Evolutionary conservation across 2,888 invertebrate genomes (phyloP).

Genomic region (Galeopsomyia nigrocyanea): DNA sequence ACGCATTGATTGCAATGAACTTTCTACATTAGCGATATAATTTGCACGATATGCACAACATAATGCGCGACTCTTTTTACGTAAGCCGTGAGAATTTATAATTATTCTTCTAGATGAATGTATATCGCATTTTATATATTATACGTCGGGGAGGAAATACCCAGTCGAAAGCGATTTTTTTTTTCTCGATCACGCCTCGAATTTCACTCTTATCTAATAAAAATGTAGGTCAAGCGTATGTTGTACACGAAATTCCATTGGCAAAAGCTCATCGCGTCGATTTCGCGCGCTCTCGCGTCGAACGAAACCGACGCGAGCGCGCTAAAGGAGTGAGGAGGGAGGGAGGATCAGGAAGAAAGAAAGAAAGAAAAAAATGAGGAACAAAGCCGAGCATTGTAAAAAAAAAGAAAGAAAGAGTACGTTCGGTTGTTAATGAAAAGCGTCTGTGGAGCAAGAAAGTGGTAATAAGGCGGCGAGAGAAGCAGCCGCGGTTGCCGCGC

Average conservation of each 20-base stretch:
- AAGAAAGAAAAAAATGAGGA: slow-evolving; percentile 25
- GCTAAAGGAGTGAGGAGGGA: background rate
- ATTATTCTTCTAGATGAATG: background rate
- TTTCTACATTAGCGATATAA: slow-evolving; percentile 19
- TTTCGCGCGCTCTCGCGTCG: slow-evolving; percentile 7
- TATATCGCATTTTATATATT: slow-evolving; percentile 5
- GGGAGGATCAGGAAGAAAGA: slow-evolving; percentile 19
- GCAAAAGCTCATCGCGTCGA: slow-evolving; percentile 39
- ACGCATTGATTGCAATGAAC: slow-evolving; percentile 20
- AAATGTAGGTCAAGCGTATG: slow-evolving; percentile 43
- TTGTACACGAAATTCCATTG: slow-evolving; percentile 43
- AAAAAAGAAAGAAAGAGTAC: background rate
- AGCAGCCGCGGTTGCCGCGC: too few relatives aligned
- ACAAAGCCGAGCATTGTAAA: slow-evolving; percentile 4
- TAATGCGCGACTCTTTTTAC: slow-evolving; percentile 15
- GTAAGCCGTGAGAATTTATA: slow-evolving; percentile 23
- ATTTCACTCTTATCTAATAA: slow-evolving; percentile 39
- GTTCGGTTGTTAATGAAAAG: too few relatives aligned
- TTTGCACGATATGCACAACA: slow-evolving; percentile 13
- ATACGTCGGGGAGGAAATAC: too few relatives aligned
- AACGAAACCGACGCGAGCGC: background rate
- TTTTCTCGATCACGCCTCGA: slow-evolving; percentile 14
- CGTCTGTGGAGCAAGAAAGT: slow-evolving; percentile 50
- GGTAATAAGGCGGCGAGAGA: slow-evolving; percentile 62
- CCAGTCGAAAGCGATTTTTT: slow-evolving; percentile 7